A percentile compares a stretch with the other conserved stretches of the same genome.
Conservation (phyloP, 2,888 invertebrate genomes). For the Trypoxylon attenuatum region DNA sequence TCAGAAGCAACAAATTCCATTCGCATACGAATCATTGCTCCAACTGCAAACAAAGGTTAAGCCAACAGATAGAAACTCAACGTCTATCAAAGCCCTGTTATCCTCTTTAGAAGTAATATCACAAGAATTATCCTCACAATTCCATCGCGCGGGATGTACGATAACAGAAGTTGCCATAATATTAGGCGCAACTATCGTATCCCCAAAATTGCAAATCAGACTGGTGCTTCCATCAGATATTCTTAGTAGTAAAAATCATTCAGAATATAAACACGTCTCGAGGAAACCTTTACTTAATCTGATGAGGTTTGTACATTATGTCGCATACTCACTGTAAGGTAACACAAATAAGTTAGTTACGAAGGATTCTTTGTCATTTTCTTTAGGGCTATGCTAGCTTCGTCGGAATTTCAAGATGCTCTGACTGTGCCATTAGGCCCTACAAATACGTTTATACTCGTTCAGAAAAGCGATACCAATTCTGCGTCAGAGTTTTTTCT, state of each 20-base stretch:
- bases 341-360: too few relatives aligned
- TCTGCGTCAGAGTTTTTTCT: conserved; percentile 66
- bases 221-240: conserved; percentile 64
- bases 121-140: conserved; percentile 62
- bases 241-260: conserved; percentile 63
- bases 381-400: conserved; percentile 67
- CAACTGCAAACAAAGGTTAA: conserved; percentile 61
- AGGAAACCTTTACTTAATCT: conserved; percentile 68
- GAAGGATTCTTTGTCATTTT: neutral
- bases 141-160: conserved; percentile 57
- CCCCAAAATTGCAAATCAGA: conserved; percentile 67
- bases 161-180: conserved; percentile 69
- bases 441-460: conserved; percentile 71
- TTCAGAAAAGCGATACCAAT: conserved; percentile 66
- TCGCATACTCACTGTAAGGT: too few relatives aligned
- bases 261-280: conserved; percentile 66
- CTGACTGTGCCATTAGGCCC: conserved; percentile 64
- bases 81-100: conserved; percentile 56
- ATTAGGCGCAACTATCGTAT: conserved; percentile 71
- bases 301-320: conserved; percentile 62
- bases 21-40: conserved; percentile 68
- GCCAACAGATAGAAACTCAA: conserved; percentile 60
- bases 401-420: conserved; percentile 68
- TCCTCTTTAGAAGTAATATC: conserved; percentile 57
- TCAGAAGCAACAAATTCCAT: conserved; percentile 74